Base-by-base conservation (phyloP, 2,888 invertebrate genomes). In the Thymelicus lineola region DNA sequence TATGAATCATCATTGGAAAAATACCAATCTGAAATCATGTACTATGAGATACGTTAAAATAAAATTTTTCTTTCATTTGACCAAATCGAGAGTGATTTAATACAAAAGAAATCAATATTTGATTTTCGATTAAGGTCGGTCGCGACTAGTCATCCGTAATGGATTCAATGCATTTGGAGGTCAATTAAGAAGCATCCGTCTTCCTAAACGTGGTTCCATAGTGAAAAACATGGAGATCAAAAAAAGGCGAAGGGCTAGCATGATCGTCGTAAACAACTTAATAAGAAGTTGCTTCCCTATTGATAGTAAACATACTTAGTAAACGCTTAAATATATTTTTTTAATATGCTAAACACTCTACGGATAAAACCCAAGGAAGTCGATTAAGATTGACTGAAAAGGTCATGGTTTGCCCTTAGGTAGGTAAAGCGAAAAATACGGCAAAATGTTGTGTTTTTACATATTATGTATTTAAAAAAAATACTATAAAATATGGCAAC, bases 201-300 rank as follows among this genome's bases (percentile, higher is more conserved):
- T 83, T 81, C 81, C 79, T 80, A 78, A 77, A 74, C 66, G 75
- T 70, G 74, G 71, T 85, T 86, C 85, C 86, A 80, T 75, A 74
- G 66, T 72, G 75, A 85, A 85, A 88, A 87, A 85, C 80, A n/a
- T 55, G 38, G 20, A 77, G 64, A 76, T 64, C 74, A 72, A 74
- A 79, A 75, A 79, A 75, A 75, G 72, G 74, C 72, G 71, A 85
- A 88, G 84, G 86, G 84, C 85, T 77, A 78, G 77, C 80, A 77
- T 83, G 76, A 57, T 48, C 38, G 76, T 80, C 72, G 84, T 87
- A 86, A 79, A 80, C 82, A 87, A 85, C 78, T 69, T 77, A 63
- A 68, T 62, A 65, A 58, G 63, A 78, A 78, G 80, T 78, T 76
- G 72, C 74, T 86, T 88, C 85, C 83, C 76, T 74, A 77, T 78